These are phyloP conservation scores for Zeugodacus cucurbitae DNA, from an alignment of 1,140 invertebrate species.

Conservation along the genomic window DNA sequence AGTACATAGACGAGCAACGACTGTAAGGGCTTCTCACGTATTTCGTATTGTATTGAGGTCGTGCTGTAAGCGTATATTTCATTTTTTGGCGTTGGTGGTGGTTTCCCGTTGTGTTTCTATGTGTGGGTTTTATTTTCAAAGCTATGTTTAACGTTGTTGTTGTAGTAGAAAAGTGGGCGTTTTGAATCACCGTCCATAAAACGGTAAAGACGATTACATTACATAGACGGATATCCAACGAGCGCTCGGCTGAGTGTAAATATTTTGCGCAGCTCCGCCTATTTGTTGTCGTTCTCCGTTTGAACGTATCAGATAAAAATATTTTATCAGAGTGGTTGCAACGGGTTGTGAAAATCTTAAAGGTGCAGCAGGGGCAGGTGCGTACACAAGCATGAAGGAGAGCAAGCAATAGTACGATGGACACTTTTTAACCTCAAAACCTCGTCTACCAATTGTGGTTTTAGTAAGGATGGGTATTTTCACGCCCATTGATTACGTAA, in stretches of 20 bases:
- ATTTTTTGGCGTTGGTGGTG: conserved; percentile 49
- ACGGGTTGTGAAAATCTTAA: not conserved
- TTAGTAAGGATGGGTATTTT: not conserved
- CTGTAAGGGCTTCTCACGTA: not conserved
- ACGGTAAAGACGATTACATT: not conserved
- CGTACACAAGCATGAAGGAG: not conserved
- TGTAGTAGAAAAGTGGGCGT: conserved; percentile 58
- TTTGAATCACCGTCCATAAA: conserved; percentile 56
- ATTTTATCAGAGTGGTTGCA: not conserved
- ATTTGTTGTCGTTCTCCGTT: conserved; percentile 51
- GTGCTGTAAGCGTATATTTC: not conserved
- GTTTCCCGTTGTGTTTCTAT: conserved; percentile 43
- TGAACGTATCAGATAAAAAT: conserved; percentile 20
- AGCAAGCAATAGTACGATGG: not conserved
- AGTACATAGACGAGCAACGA: not conserved
- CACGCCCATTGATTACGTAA: not conserved
- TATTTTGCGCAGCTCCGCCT: conserved; percentile 58
- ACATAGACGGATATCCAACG: conserved; percentile 25
- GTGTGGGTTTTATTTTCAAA: conserved; percentile 42
- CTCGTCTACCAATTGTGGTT: not conserved
- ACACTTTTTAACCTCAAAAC: not conserved
- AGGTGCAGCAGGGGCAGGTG: not conserved
- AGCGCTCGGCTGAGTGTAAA: conserved; percentile 8
- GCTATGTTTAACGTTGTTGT: not conserved
- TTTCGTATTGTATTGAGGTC: not conserved